Evolutionary conservation across 2,113 vertebrate genomes (phyloP), one percentile per base, ranked within the genome.

Genomic region (Coregonus clupeaformis): DNA sequence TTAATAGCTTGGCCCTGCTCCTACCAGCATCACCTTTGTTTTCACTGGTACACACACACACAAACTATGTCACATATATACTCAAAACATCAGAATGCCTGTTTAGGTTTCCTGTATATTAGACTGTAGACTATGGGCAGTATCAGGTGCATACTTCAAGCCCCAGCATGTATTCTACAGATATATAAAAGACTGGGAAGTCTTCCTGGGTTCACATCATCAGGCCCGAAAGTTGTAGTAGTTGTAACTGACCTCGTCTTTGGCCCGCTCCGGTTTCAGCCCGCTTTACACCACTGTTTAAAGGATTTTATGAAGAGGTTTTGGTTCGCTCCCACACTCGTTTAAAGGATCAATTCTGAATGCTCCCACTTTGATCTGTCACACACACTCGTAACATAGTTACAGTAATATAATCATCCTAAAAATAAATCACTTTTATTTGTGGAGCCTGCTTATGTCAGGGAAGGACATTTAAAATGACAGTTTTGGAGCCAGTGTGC

Each of bases 381-480:
- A 36, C 36, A 81, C 81, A 72, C 70, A 79, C 73, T 78, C 14
- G 52, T 55, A 30, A 72, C 59, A 68, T n/a, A 47, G 76, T 62
- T 77, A 52, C 70, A 63, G 62, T 71, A 83, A 80, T 66, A 47
- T 59, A 55, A 49, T 84, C 75, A 77, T 32, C 49, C 27, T 14
- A 72, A 45, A 77, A 73, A 84, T 82, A 86, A 90, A 85, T 90
- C 88, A 81, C 68, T 29, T 68, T 68, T n/a, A 45, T 47, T n/a
- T 68, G 18, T 22, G 18, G 25, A 67, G 71, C 32, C 6, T 36
- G 32, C 6, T 13, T 6, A 24, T 47, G 77, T 63, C 78, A 65
- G 18, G 1, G 65, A 84, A 85, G 87, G 86, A 86, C 83, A 88
- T 86, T 22, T 64, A 13, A 13, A 64, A 27, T 27, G 6, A 45